These are phyloP conservation scores for Acleris sparsana DNA, from an alignment of 2,888 invertebrate genomes.

Conservation along the genomic window DNA sequence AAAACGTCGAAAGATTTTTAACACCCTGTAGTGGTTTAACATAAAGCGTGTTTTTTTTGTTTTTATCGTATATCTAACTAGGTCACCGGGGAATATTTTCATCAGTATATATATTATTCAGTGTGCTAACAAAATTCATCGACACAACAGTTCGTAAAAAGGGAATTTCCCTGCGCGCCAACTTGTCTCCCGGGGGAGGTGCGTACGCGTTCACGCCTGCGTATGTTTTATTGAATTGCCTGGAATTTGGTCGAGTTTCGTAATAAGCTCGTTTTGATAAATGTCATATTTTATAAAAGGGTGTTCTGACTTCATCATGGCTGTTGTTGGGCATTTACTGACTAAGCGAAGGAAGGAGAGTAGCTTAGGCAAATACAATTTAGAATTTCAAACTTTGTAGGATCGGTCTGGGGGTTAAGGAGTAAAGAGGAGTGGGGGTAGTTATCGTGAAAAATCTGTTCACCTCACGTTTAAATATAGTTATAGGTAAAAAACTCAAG, in stretches of 20 bases:
- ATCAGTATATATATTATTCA: constrained; percentile 21
- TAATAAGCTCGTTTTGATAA: background rate
- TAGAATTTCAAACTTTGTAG: too few species aligned
- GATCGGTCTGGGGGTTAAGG: too few species aligned
- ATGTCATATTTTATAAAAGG: background rate
- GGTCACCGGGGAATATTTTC: constrained; percentile 22
- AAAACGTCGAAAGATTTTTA: too few species aligned
- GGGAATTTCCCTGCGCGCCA: constrained; percentile 28
- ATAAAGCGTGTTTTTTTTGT: background rate
- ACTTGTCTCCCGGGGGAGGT: constrained; percentile 18
- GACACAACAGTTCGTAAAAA: constrained; percentile 27
- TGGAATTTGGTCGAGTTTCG: constrained; percentile 10
- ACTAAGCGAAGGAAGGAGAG: too few species aligned
- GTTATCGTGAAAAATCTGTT: too few species aligned
- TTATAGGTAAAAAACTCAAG: too few species aligned
- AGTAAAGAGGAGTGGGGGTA: too few species aligned
- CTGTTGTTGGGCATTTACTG: too few species aligned
- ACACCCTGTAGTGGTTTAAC: background rate
- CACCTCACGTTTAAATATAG: too few species aligned
- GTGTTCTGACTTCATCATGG: too few species aligned
- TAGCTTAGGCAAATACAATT: too few species aligned
- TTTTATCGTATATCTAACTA: constrained; percentile 5
- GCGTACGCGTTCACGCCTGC: constrained; percentile 12
- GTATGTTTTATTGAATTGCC: constrained; percentile 31
- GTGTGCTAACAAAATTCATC: constrained; percentile 28